Conservation (phyloP, 2,888 invertebrate species). For the Fragum whitleyi region DNA sequence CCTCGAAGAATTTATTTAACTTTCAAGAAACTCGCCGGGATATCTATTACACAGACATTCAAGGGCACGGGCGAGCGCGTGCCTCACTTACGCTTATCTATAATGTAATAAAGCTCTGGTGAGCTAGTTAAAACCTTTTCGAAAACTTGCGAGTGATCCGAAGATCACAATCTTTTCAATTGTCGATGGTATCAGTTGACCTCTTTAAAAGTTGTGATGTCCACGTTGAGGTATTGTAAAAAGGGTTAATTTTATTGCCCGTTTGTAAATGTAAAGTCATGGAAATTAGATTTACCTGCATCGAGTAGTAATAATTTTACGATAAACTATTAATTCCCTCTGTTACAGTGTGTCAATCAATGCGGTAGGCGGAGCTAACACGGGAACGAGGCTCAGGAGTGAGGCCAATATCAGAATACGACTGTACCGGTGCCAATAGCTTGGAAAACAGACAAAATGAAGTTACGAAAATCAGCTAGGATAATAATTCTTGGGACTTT, state of each 20-base stretch:
- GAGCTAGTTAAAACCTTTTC: slow-evolving; percentile 13
- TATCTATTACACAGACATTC: slow-evolving; percentile 15
- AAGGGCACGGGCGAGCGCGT: slow-evolving; percentile 58
- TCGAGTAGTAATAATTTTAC: slow-evolving; percentile 67
- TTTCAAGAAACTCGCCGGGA: not conserved
- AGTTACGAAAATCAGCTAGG: slow-evolving; percentile 73
- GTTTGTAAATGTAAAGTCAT: slow-evolving; percentile 50
- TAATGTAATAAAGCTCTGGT: slow-evolving; percentile 26
- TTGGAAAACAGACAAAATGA: slow-evolving; percentile 76
- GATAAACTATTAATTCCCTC: slow-evolving; percentile 65
- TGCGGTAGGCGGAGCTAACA: slow-evolving; percentile 74
- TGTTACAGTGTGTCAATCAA: slow-evolving; percentile 74
- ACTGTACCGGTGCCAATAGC: slow-evolving; percentile 56
- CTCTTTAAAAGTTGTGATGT: not conserved
- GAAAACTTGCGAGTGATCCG: not conserved
- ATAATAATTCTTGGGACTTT: slow-evolving; percentile 75
- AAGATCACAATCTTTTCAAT: too few species aligned
- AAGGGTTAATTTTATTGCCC: slow-evolving; percentile 45
- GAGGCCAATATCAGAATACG: slow-evolving; percentile 65
- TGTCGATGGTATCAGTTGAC: too few species aligned
- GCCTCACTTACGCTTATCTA: slow-evolving; percentile 51
- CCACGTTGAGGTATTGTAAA: not conserved
- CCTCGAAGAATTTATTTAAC: not conserved
- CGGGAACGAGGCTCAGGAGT: slow-evolving; percentile 75
- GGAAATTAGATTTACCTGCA: slow-evolving; percentile 62